Conservation (phyloP, 2,797 vertebrate species). For the Sebastes matsubarae region DNA sequence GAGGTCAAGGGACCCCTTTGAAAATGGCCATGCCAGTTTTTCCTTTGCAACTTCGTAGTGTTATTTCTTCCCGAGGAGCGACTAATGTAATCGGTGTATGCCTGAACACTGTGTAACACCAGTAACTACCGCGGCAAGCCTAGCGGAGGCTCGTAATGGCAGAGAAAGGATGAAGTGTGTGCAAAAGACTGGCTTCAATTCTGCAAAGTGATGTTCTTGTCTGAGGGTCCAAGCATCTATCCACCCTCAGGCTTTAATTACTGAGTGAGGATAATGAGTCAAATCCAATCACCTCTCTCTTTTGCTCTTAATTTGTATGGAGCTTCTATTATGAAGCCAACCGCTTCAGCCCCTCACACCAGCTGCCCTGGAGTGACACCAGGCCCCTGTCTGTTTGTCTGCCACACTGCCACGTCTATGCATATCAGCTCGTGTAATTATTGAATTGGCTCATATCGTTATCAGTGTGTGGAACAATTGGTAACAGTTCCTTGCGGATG, state of each 20-base stretch:
- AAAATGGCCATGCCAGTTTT: no score
- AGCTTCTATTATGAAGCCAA: conserved; percentile 77
- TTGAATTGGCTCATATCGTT: conserved; percentile 34
- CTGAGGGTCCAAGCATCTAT: conserved; percentile 67
- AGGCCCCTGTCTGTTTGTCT: conserved; percentile 16
- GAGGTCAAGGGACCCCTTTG: no score
- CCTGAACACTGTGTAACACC: no score
- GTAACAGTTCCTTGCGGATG: conserved; percentile 34
- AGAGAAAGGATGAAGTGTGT: conserved; percentile 9
- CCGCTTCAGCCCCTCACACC: conserved; percentile 69
- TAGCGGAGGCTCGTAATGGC: not conserved
- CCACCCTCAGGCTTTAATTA: conserved; percentile 84
- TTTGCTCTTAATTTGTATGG: conserved; percentile 82
- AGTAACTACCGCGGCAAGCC: not conserved
- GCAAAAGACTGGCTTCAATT: conserved; percentile 35
- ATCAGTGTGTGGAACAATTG: conserved; percentile 46
- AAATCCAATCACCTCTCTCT: conserved; percentile 84
- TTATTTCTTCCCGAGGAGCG: no score
- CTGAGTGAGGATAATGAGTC: conserved; percentile 83
- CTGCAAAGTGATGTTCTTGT: conserved; percentile 60
- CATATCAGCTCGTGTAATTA: conserved; percentile 53
- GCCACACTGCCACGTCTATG: conserved; percentile 29
- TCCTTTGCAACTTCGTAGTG: no score
- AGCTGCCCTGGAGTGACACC: conserved; percentile 75
- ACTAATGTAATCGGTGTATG: no score